These are phyloP conservation scores for Leistus spinibarbis DNA, from an alignment of 2,888 invertebrate species.

Conservation along the genomic window DNA sequence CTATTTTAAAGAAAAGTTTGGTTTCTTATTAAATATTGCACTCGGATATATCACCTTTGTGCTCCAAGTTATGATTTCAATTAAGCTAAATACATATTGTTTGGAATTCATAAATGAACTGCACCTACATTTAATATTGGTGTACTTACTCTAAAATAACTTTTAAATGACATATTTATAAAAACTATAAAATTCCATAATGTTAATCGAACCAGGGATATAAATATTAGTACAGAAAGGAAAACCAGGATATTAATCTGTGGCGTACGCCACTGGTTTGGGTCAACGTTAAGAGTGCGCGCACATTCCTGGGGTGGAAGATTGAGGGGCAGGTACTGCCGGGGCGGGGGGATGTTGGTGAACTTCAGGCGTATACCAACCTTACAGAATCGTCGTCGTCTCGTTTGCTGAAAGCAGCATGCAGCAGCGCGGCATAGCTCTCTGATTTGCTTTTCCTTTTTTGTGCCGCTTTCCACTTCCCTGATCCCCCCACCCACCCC, in stretches of 20 bases:
- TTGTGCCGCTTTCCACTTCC: not conserved
- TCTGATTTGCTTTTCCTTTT: slow-evolving; percentile 14
- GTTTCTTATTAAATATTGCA: too few relatives aligned
- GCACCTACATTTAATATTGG: too few relatives aligned
- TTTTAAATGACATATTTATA: too few relatives aligned
- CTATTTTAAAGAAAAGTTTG: too few relatives aligned
- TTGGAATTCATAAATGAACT: too few relatives aligned
- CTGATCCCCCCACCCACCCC: not conserved
- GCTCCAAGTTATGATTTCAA: too few relatives aligned
- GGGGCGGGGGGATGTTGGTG: not conserved
- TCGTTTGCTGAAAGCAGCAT: not conserved
- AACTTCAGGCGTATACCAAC: not conserved
- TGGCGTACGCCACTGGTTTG: not conserved
- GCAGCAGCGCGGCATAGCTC: not conserved
- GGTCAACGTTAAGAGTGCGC: not conserved
- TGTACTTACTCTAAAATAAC: too few relatives aligned
- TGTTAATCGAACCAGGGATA: too few relatives aligned
- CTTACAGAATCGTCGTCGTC: not conserved
- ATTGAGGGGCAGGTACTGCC: not conserved
- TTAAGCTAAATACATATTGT: too few relatives aligned
- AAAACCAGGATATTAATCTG: not conserved
- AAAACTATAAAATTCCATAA: too few relatives aligned
- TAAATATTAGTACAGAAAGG: too few relatives aligned
- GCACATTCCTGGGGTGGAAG: not conserved
- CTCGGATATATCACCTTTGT: too few relatives aligned